phyloP scores from a whole-genome alignment of 1,140 invertebrate genomes.

The Agrypnia vestita region DNA sequence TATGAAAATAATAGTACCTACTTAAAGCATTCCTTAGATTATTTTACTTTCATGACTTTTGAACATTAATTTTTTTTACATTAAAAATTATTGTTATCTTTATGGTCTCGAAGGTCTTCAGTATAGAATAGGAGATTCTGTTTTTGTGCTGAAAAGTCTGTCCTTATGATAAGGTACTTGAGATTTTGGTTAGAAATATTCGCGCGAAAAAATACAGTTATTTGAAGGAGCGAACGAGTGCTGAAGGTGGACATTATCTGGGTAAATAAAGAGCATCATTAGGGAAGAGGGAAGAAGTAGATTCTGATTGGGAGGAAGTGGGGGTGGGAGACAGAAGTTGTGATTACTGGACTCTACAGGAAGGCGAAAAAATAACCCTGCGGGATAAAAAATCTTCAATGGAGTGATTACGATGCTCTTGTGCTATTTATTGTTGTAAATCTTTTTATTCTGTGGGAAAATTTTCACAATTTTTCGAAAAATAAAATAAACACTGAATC shows the following conservation, averaged over 20 bases:
- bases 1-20: too few species aligned
- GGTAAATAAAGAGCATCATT: conserved; percentile 20
- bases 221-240: not conserved
- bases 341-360: too few species aligned
- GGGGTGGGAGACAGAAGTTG: not conserved
- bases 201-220: conserved; percentile 2
- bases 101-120: not conserved
- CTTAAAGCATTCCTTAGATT: too few species aligned
- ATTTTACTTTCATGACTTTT: too few species aligned
- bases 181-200: not conserved
- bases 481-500: too few species aligned
- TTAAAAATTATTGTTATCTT: not conserved
- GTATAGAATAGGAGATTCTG: not conserved
- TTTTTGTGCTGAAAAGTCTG: not conserved
- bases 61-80: not conserved
- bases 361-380: too few species aligned
- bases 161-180: too few species aligned
- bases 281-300: conserved; percentile 7
- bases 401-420: too few species aligned
- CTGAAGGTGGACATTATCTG: conserved; percentile 17
- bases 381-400: too few species aligned
- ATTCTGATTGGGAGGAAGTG: not conserved
- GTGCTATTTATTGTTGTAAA: too few species aligned
- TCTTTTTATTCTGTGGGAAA: too few species aligned
- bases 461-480: too few species aligned